Conservation (phyloP, 2,797 vertebrate genomes). For the Onychomys leucogaster region DNA sequence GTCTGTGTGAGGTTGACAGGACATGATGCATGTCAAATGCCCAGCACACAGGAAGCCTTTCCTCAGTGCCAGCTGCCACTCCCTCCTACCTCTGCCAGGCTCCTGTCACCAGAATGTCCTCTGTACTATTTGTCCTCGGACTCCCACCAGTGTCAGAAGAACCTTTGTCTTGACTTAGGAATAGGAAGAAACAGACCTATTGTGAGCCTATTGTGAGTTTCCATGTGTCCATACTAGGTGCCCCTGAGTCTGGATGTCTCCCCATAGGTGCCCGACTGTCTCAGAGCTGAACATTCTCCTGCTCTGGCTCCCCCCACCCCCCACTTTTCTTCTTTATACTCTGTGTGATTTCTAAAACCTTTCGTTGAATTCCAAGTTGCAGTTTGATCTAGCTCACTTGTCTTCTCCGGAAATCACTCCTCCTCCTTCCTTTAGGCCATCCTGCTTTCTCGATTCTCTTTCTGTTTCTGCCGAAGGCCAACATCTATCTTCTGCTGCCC, state of each 20-base stretch:
- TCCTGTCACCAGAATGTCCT: constrained; percentile 45
- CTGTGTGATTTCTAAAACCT: background rate
- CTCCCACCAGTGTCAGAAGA: constrained; percentile 14
- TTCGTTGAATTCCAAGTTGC: background rate
- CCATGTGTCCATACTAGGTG: background rate
- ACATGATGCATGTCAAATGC: background rate
- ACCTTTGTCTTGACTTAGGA: constrained; percentile 37
- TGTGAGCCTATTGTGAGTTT: background rate
- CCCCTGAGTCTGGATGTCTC: background rate
- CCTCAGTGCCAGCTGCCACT: constrained; percentile 9
- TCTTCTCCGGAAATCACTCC: background rate
- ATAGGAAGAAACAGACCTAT: background rate
- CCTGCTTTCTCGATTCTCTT: constrained; percentile 27
- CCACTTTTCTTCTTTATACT: background rate
- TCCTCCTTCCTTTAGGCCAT: background rate
- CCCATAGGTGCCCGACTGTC: background rate
- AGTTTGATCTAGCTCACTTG: background rate
- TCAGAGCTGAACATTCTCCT: background rate
- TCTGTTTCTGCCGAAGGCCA: background rate
- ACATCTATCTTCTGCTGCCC: background rate
- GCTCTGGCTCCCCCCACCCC: constrained; percentile 13
- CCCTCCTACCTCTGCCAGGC: constrained; percentile 30
- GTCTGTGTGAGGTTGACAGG: background rate
- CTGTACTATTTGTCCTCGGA: constrained; percentile 19
- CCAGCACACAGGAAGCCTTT: constrained; percentile 33